These are phyloP conservation scores for Sprattus sprattus DNA, from an alignment of 2,113 vertebrate species.

Conservation along the genomic window DNA sequence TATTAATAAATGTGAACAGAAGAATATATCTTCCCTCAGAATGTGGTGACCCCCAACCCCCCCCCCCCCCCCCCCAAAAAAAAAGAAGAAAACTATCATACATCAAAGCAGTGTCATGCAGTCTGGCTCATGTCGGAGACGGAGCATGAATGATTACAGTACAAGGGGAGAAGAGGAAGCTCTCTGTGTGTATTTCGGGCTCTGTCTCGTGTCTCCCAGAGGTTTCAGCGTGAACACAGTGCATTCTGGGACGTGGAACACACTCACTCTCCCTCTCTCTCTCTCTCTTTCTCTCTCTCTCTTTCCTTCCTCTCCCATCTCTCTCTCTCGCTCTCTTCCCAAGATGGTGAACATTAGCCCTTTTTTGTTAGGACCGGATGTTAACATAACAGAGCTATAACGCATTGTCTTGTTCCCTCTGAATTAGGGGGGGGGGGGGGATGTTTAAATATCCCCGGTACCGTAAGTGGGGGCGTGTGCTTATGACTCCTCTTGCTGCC, in stretches of 20 bases:
- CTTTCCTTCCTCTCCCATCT: background rate
- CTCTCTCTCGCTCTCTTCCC: background rate
- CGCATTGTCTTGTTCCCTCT: slow-evolving; percentile 24
- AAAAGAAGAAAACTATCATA: background rate
- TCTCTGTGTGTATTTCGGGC: slow-evolving; percentile 22
- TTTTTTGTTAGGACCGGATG: slow-evolving; percentile 23
- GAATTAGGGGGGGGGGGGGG: slow-evolving; percentile 34
- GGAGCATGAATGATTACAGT: background rate
- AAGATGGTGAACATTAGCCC: slow-evolving; percentile 16
- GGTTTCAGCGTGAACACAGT: background rate
- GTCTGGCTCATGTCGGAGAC: background rate
- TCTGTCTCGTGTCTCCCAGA: slow-evolving; percentile 24
- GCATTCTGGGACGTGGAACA: slow-evolving; percentile 22
- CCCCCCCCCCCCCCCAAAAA: background rate
- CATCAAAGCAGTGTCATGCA: slow-evolving; percentile 15
- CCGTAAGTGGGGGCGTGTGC: slow-evolving; percentile 21
- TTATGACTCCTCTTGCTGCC: background rate
- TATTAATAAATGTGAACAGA: slow-evolving; percentile 14
- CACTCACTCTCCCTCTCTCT: background rate
- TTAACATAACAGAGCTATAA: slow-evolving; percentile 34
- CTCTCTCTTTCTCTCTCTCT: background rate
- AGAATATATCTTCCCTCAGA: background rate
- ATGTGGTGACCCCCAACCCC: background rate
- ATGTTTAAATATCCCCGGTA: slow-evolving; percentile 23
- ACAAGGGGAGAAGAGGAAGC: background rate